Conservation (phyloP, 1,140 invertebrate genomes). For the Drosophila albomicans region DNA sequence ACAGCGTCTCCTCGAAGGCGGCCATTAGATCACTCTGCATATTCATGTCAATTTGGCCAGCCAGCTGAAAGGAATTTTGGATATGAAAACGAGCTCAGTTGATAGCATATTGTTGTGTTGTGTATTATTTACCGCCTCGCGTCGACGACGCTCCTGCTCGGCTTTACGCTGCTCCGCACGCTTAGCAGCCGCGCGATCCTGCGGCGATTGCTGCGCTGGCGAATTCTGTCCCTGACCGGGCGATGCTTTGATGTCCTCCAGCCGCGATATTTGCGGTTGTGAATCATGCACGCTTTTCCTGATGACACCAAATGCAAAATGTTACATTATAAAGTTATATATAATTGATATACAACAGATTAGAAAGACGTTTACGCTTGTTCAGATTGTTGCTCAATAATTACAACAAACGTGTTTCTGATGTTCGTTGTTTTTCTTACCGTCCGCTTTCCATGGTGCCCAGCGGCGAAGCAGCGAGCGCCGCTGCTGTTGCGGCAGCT, state of each 20-base stretch:
- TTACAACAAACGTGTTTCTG: too few relatives aligned
- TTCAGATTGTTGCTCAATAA: too few relatives aligned
- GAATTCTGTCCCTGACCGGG: conserved; percentile 84
- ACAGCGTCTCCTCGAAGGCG: conserved; percentile 97
- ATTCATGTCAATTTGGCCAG: conserved; percentile 98
- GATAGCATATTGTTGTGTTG: background rate
- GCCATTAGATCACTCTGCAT: conserved; percentile 99
- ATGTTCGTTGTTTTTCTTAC: conserved; percentile 42
- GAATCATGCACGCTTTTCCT: conserved; percentile 86
- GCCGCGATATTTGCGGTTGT: conserved; percentile 81
- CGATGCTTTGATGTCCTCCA: conserved; percentile 87
- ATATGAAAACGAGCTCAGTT: background rate
- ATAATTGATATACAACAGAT: too few relatives aligned
- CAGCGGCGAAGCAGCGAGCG: conserved; percentile 69
- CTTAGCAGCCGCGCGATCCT: conserved; percentile 90
- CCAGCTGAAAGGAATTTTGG: conserved; percentile 89
- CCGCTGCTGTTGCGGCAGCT: conserved; percentile 56
- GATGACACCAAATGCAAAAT: background rate
- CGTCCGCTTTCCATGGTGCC: conserved; percentile 81
- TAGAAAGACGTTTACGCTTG: too few relatives aligned
- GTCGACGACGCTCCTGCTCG: conserved; percentile 94
- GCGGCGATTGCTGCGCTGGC: conserved; percentile 87
- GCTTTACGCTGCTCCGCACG: conserved; percentile 91
- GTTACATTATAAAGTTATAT: too few relatives aligned
- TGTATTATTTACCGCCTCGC: conserved; percentile 93